phyloP scores from a whole-genome alignment of 1,140 invertebrate species.

The Papilio polyxenes region DNA sequence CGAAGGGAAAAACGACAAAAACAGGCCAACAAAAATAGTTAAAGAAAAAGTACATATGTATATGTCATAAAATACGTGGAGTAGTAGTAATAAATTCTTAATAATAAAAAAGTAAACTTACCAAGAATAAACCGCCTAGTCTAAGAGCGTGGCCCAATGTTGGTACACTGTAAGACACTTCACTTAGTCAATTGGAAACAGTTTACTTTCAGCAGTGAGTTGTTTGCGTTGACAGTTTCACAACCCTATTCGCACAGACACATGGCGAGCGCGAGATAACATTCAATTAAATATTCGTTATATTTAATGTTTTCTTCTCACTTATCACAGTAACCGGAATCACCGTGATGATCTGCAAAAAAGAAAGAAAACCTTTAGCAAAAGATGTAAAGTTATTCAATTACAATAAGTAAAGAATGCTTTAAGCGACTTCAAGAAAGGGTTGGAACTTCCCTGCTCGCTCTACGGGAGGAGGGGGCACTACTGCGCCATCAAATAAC shows the following conservation, averaged over 20 bases:
- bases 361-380: background rate
- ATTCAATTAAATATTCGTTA: conserved; percentile 21
- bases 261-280: conserved; percentile 1
- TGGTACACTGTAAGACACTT: conserved; percentile 32
- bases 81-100: background rate
- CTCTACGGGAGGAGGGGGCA: background rate
- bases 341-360: conserved; percentile 35
- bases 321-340: conserved; percentile 30
- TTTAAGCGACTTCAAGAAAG: too few species aligned
- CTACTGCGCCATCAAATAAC: too few species aligned
- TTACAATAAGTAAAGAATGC: background rate
- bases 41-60: background rate
- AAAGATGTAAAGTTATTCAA: background rate
- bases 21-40: background rate
- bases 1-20: background rate
- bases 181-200: conserved; percentile 33
- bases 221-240: conserved; percentile 9
- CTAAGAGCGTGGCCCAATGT: conserved; percentile 30
- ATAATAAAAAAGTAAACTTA: background rate
- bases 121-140: conserved; percentile 35
- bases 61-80: background rate
- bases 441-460: too few species aligned
- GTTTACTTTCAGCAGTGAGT: background rate
- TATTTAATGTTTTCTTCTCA: conserved; percentile 27
- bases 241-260: conserved; percentile 31